Evolutionary conservation across 2,113 vertebrate species (phyloP).

Genomic region (Bubo blakistoni): DNA sequence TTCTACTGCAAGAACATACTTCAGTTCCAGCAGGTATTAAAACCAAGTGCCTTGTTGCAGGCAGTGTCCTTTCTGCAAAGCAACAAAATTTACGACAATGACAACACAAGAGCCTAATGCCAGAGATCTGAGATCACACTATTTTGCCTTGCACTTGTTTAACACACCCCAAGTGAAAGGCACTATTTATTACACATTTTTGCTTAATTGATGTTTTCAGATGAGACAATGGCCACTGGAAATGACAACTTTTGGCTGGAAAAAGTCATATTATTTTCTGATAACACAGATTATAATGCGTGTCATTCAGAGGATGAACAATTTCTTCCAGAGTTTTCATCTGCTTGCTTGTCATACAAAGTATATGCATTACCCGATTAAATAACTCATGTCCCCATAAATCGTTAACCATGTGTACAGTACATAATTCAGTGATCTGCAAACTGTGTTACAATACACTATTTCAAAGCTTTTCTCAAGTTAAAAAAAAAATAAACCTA

Average conservation of each 20-base stretch:
- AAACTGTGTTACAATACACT: slow-evolving; percentile 22
- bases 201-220: not conserved
- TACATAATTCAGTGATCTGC: slow-evolving; percentile 42
- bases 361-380: slow-evolving; percentile 36
- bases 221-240: not conserved
- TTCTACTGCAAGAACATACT: not conserved
- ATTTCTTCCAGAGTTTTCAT: slow-evolving; percentile 39
- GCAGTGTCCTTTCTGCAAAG: not conserved
- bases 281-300: not conserved
- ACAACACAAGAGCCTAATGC: not conserved
- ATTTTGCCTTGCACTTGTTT: not conserved
- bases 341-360: slow-evolving; percentile 17
- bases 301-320: slow-evolving; percentile 17
- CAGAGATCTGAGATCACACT: not conserved
- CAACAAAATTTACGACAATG: not conserved
- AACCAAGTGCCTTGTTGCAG: not conserved
- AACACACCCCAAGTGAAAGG: not conserved
- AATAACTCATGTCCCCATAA: slow-evolving; percentile 61
- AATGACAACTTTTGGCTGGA: not conserved
- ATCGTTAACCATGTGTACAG: slow-evolving; percentile 57
- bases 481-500: not conserved
- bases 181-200: not conserved
- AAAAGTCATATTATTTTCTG: not conserved
- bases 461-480: slow-evolving; percentile 7
- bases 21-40: not conserved